Conservation (phyloP, 1,140 invertebrate species). For the Sinella curviseta region DNA sequence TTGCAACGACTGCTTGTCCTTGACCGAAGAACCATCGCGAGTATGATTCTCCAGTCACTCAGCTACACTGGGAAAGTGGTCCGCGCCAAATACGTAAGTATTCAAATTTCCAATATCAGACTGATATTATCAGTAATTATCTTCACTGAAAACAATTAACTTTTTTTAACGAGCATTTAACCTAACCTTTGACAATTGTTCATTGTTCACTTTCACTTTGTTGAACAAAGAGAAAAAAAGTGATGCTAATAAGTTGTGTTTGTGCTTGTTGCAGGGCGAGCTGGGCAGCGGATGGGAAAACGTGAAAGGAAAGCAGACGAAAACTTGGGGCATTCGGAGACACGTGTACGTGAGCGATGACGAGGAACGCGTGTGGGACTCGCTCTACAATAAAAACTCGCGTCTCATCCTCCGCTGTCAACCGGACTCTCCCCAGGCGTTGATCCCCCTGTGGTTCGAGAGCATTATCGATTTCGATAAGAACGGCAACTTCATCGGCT, state of each 20-base stretch:
- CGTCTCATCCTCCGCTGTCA: slow-evolving; percentile 43
- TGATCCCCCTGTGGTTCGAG: slow-evolving; percentile 47
- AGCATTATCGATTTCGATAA: slow-evolving; percentile 15
- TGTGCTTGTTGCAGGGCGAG: slow-evolving; percentile 12
- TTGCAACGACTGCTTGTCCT: slow-evolving; percentile 38
- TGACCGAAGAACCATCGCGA: slow-evolving; percentile 34
- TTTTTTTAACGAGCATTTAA: too few species aligned
- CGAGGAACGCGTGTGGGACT: slow-evolving; percentile 37
- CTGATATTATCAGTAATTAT: too few species aligned
- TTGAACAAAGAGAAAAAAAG: background rate
- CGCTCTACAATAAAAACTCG: slow-evolving; percentile 37
- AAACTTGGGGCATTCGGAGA: slow-evolving; percentile 39
- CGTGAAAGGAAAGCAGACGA: slow-evolving; percentile 38
- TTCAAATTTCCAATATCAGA: too few species aligned
- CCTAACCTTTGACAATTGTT: too few species aligned
- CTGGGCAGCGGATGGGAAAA: slow-evolving; percentile 39
- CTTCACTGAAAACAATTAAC: too few species aligned
- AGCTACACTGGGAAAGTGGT: slow-evolving; percentile 30
- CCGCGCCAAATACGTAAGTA: slow-evolving; percentile 40
- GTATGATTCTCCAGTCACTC: slow-evolving; percentile 29
- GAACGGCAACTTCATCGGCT: slow-evolving; percentile 18
- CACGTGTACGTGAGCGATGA: slow-evolving; percentile 13
- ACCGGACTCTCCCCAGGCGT: slow-evolving; percentile 34
- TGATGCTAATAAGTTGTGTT: background rate
- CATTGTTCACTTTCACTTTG: too few species aligned